Evolutionary conservation across 92 coral and sea anemone genomes (phyloP).

Genomic region (Epizoanthus stellaris): DNA sequence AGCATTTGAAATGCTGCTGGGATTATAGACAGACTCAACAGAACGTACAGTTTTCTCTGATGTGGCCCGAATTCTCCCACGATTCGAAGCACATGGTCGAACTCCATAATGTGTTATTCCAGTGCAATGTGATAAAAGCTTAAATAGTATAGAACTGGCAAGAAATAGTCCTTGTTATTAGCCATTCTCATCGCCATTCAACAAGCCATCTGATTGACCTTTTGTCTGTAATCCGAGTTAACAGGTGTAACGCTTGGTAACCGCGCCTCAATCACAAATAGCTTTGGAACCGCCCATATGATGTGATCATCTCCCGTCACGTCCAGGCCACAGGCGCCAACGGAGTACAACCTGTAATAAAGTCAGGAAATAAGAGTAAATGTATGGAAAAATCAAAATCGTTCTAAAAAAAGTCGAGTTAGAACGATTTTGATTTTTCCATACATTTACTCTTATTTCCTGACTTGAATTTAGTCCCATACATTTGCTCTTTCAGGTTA

Average conservation of each 20-base stretch:
- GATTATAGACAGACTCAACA: slow-evolving; percentile 82
- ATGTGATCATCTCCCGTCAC: no score
- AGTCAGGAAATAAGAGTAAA: no score
- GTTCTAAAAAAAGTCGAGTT: no score
- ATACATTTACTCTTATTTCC: no score
- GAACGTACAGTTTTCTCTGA: slow-evolving; percentile 82
- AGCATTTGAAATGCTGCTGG: slow-evolving; percentile 97
- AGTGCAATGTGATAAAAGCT: background rate
- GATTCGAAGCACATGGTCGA: slow-evolving; percentile 94
- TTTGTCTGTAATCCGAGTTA: slow-evolving; percentile 21
- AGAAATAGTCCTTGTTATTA: background rate
- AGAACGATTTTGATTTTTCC: no score
- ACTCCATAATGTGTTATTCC: slow-evolving; percentile 72
- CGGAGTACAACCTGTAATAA: no score
- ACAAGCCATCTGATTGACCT: background rate
- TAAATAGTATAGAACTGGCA: background rate
- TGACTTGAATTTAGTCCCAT: no score
- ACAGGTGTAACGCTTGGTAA: slow-evolving; percentile 44
- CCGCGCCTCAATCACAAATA: background rate
- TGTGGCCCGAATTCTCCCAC: slow-evolving; percentile 98
- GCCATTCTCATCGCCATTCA: slow-evolving; percentile 12
- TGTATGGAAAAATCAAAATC: no score
- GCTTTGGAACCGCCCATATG: background rate
- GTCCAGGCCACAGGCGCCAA: no score
- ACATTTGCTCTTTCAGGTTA: no score